Evolutionary conservation across 2,113 vertebrate species (phyloP), one percentile per base, ranked within the genome.

Genomic region (Zootoca vivipara): DNA sequence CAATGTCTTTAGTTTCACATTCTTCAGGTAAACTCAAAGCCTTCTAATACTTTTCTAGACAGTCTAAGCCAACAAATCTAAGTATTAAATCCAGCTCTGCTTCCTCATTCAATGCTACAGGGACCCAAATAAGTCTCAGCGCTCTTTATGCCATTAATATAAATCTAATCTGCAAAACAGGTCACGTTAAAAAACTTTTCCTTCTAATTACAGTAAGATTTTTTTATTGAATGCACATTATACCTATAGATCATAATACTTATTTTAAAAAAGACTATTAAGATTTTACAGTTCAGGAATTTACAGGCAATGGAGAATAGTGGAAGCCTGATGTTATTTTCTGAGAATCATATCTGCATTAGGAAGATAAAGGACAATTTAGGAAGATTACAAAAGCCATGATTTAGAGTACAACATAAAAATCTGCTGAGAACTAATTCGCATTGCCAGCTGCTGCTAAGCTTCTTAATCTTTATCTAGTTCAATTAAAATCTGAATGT

Each of bases 401-500:
- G 96, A 97, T 96, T 97, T 96, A 96, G 94, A 94, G 91, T 91
- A 95, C 96, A 95, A 95, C 97, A 94, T 95, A 95, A 96, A 96
- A 95, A 95, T 97, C 94, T 95, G 95, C 96, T 90, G 96, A 96
- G 96, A 93, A 96, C 96, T 94, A 92, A 96, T 96, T 95, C 90
- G 92, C 93, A 93, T 93, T 96, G 96, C 97, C 97, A 97, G 96
- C 96, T 97, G 96, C 95, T 93, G 93, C 94, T 96, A 96, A 97
- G 96, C 97, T 94, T 95, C 97, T 97, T 97, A 97, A 97, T 98
- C 97, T 97, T 97, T 96, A 97, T 97, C 97, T 97, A 94, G 96
- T 97, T 98, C 97, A 97, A 98, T 98, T 97, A 97, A 97, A 97
- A 97, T 96, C 97, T 93, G 95, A 96, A 96, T 96, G 96, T 97